phyloP scores from a whole-genome alignment of 2,888 invertebrate species.

The Prenolepis imparis region DNA sequence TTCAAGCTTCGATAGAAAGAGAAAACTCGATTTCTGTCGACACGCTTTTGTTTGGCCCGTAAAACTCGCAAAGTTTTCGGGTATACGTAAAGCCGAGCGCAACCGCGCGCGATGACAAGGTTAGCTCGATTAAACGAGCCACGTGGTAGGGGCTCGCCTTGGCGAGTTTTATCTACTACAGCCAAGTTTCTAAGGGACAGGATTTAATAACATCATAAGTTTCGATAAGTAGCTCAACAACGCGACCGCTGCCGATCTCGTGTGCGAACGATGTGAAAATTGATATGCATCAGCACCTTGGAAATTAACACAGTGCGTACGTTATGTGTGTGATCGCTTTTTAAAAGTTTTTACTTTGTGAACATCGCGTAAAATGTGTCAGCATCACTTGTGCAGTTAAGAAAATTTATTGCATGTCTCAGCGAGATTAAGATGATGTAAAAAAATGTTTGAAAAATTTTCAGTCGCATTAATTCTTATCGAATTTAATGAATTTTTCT shows the following conservation, averaged over 20 bases:
- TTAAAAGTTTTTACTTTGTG: conserved; percentile 33
- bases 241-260: conserved; percentile 25
- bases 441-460: neutral
- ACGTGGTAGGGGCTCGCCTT: conserved; percentile 20
- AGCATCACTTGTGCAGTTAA: neutral
- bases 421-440: neutral
- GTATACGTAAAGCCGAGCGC: conserved; percentile 20
- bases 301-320: conserved; percentile 30
- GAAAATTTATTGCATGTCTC: conserved; percentile 7
- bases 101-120: conserved; percentile 55
- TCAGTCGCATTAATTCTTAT: neutral
- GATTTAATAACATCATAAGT: conserved; percentile 55
- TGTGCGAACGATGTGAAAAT: conserved; percentile 46
- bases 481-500: neutral
- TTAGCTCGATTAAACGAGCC: conserved; percentile 55
- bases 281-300: conserved; percentile 38
- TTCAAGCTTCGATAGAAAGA: conserved; percentile 23
- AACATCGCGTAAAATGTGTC: neutral
- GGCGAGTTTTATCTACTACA: conserved; percentile 59
- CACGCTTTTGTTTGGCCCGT: conserved; percentile 48
- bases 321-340: conserved; percentile 26
- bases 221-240: conserved; percentile 42
- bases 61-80: conserved; percentile 52
- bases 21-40: conserved; percentile 36
- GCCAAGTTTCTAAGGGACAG: conserved; percentile 46